Percentiles rank a stretch among this genome's conserved stretches.
phyloP scores from a whole-genome alignment of 2,888 invertebrate species.

The Leucania comma region DNA sequence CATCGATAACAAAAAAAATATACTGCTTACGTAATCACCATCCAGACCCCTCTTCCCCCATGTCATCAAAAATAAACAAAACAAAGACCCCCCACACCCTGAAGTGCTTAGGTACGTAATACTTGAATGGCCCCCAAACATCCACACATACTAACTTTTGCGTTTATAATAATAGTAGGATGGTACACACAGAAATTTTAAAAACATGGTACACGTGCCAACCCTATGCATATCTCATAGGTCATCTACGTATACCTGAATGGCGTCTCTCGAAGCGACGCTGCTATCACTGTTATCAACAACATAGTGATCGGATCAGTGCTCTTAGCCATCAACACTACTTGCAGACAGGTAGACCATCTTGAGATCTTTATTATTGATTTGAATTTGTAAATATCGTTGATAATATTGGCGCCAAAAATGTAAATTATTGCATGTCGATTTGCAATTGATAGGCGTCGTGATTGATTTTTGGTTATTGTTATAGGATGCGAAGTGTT shows the following conservation, averaged over 20 bases:
- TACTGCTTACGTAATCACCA: too few relatives aligned
- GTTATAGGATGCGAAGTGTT: background rate
- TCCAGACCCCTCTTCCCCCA: too few relatives aligned
- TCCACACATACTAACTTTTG: too few relatives aligned
- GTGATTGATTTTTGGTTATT: slow-evolving; percentile 13
- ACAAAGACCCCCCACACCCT: too few relatives aligned
- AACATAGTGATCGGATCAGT: background rate
- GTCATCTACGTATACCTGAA: slow-evolving; percentile 1
- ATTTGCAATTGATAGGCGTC: background rate
- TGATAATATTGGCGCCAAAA: background rate
- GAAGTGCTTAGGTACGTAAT: too few relatives aligned
- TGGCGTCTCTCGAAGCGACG: background rate
- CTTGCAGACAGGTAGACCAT: background rate
- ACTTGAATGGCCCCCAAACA: too few relatives aligned
- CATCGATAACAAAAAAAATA: too few relatives aligned
- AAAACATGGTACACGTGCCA: too few relatives aligned
- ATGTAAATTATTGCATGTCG: background rate
- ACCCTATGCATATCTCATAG: background rate
- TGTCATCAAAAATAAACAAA: too few relatives aligned
- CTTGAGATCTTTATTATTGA: background rate
- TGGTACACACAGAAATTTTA: too few relatives aligned
- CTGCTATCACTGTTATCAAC: background rate
- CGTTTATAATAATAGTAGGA: too few relatives aligned
- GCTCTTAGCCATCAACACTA: background rate
- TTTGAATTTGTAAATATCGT: background rate